phyloP scores from a whole-genome alignment of 1,140 invertebrate genomes.

The Oryzaephilus surinamensis region DNA sequence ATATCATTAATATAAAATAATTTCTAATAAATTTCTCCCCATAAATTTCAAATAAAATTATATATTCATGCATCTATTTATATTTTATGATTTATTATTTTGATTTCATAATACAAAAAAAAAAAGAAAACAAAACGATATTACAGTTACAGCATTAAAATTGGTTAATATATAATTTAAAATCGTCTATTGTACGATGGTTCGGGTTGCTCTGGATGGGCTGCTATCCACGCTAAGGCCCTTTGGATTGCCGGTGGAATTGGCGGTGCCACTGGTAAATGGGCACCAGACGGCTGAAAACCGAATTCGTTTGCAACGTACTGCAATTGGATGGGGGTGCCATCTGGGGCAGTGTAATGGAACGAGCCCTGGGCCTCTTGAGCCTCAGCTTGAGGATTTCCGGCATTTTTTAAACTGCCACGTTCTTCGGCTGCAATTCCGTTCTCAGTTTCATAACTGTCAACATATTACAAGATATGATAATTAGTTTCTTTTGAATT shows the following conservation, averaged over 20 bases:
- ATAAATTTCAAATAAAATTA: too few species aligned
- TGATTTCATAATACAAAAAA: too few species aligned
- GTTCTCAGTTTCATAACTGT: constrained; percentile 54
- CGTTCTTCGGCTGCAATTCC: constrained; percentile 50
- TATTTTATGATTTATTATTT: too few species aligned
- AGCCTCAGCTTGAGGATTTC: constrained; percentile 25
- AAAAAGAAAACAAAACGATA: too few species aligned
- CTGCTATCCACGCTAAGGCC: constrained; percentile 32
- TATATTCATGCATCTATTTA: too few species aligned
- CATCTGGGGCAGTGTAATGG: constrained; percentile 44
- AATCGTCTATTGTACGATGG: too few species aligned
- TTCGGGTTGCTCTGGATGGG: constrained; percentile 30
- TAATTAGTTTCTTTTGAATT: too few species aligned
- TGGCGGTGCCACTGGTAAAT: constrained; percentile 43
- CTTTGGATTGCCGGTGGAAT: constrained; percentile 29
- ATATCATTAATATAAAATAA: too few species aligned
- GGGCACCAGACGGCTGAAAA: constrained; percentile 42
- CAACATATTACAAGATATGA: too few species aligned
- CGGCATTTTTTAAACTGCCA: constrained; percentile 44
- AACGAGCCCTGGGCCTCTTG: constrained; percentile 21
- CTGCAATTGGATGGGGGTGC: constrained; percentile 35
- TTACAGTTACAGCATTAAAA: too few species aligned
- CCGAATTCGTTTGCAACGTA: constrained; percentile 47
- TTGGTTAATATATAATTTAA: too few species aligned
- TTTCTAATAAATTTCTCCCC: too few species aligned